Conservation (phyloP, 1,140 invertebrate species). For the Drosophila ananassae region DNA sequence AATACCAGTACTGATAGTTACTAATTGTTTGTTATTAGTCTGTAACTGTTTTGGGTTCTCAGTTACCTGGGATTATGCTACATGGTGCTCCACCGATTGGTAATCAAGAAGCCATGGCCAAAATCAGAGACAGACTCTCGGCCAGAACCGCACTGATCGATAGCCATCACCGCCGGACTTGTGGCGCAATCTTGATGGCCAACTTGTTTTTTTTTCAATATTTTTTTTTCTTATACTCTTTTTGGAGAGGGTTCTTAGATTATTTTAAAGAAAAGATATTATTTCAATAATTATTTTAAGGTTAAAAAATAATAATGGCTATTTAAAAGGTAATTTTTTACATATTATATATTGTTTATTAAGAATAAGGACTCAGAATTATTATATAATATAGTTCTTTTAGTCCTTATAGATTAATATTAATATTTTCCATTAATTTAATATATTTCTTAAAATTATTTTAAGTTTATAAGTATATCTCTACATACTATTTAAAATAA, state of each 20-base stretch:
- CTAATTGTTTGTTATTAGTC: slow-evolving; percentile 80
- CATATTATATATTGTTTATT: too few species aligned
- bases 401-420: too few species aligned
- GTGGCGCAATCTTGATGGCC: slow-evolving; percentile 50
- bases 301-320: too few species aligned
- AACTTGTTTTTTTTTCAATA: slow-evolving; percentile 61
- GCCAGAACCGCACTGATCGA: slow-evolving; percentile 61
- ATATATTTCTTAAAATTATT: too few species aligned
- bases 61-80: slow-evolving; percentile 23
- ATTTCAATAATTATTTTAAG: neutral
- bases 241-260: neutral
- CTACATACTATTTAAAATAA: too few species aligned
- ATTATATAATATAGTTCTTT: too few species aligned
- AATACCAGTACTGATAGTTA: slow-evolving; percentile 71
- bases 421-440: too few species aligned
- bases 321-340: too few species aligned
- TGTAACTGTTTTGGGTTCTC: slow-evolving; percentile 58
- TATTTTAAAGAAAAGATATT: neutral
- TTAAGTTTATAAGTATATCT: too few species aligned
- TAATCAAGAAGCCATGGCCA: slow-evolving; percentile 37
- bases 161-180: slow-evolving; percentile 68
- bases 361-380: too few species aligned
- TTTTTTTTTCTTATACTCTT: slow-evolving; percentile 6
- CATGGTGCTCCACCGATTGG: slow-evolving; percentile 30
- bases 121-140: slow-evolving; percentile 10